Evolutionary conservation across 2,113 vertebrate genomes (phyloP), one percentile per base, ranked within the genome.

Genomic region (Scolopax mira): DNA sequence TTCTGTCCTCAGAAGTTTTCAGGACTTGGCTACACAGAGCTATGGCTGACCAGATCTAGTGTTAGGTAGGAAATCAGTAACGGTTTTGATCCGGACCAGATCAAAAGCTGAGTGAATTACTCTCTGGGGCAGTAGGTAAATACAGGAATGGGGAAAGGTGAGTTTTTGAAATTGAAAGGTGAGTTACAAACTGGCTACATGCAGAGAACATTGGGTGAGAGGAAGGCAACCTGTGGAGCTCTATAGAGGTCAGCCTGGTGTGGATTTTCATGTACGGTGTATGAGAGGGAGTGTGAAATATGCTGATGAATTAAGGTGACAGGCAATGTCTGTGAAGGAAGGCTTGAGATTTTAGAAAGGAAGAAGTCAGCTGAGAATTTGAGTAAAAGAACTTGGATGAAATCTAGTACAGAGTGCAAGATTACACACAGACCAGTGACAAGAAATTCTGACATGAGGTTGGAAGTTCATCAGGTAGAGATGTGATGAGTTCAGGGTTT

Each of bases 171-270:
- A 81, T 74, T 84, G 27, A 49, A 30, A 67, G 64, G 10, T 39
- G 18, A 6, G 6, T 82, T 85, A 44, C 18, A 30, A 52, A 35
- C 5, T 35, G 41, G 54, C 15, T 39, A 21, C 1, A 1, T 73
- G 67, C 23, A 52, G 33, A 57, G 18, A 83, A 21, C 48, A 67
- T 5, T 0, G 0, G 30, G 9, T 60, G 42, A 69, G 39, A 84
- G 31, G 30, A 31, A 62, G 55, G 48, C 33, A 37, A 41, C 14
- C 42, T 82, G 7, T 74, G 55, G 41, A 79, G 11, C 14, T 90
- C 46, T 85, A 10, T 48, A 71, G 4, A 19, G 14, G 25, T 85
- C 48, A 85, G 4, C 22, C 12, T 1, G 0, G 0, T 18, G 10
- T 70, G 31, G 37, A 52, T 87, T 91, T 87, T 65, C 51, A 22